Base-by-base conservation (phyloP, 1,140 invertebrate genomes). In the Oryctes rhinoceros region DNA sequence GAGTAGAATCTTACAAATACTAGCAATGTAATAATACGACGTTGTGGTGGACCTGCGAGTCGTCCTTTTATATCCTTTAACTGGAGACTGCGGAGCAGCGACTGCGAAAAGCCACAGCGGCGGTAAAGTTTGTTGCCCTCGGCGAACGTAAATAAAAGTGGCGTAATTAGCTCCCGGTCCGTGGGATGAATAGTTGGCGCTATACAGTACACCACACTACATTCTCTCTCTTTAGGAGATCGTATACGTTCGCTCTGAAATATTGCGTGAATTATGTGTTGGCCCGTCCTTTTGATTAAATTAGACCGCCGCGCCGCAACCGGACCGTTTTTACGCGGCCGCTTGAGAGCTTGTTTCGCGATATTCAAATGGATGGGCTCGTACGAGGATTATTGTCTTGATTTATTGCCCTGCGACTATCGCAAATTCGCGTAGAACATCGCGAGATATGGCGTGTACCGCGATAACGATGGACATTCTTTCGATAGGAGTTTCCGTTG, bases 111-210 rank as follows among this genome's bases (percentile, higher is more conserved):
- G 67, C 67, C 67, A 15, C 67, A 71, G 11, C 13, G 20, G 67
- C 18, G 20, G 11, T 37, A 24, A 71, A 71, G 24, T 71, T 71
- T 71, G 67, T 37, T 71, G 67, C 67, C 67, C 67, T 24, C 20
- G 67, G 67, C 67, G 67, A 71, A 71, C 67, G 67, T 71, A 71
- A 71, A 71, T 71, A 71, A 71, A 71, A 71, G 13, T 71, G 67
- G 20, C 20, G 67, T 71, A 71, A 71, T 71, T 71, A 71, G 67
- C 67, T 13, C 18, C 20, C 24, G 67, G 4, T 44, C 13, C n/a
- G 11, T 71, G 18, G 67, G 67, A 30, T 71, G 67, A 71, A 71
- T 71, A 71, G 67, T 71, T 71, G 5, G 35, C 20, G 11, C 5
- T 37, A 24, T 53, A 53, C 49, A 5, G 1, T 44, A 44, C 39